Evolutionary conservation across 2,113 vertebrate genomes (phyloP), one percentile per base, ranked within the genome.

Genomic region (Gymnocephalus cernua): DNA sequence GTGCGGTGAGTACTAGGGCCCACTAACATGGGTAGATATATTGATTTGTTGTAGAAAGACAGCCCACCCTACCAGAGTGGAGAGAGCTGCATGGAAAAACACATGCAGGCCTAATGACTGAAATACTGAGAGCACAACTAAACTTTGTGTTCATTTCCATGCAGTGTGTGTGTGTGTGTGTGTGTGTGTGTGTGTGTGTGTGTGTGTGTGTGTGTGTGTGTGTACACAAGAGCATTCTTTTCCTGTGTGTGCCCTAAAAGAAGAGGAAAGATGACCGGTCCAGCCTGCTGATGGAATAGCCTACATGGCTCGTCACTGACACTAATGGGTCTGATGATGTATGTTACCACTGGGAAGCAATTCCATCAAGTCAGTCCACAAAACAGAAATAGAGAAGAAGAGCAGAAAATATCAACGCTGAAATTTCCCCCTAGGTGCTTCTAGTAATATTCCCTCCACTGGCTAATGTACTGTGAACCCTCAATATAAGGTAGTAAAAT

Each of bases 31-130:
- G 41, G 67, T 83, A 94, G 86, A 92, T 54, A 63, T 93, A 96
- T 96, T 90, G 97, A 97, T 97, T 93, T 94, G 92, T 86, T 79
- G 82, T 77, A 45, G 67, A 76, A 83, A 89, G 92, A 67, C 74
- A 77, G 78, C 81, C 89, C 80, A 86, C 67, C 0, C 70, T 73
- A 77, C 21, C 79, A 86, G 79, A 93, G 87, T 79, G 1, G 12
- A 91, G 12, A 91, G 83, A 80, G 91, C 6, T 72, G 73, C 80
- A 81, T 56, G 76, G 81, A 84, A 89, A 90, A 84, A 87, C 74
- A 86, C 38, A 73, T 74, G 47, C n/a, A 21, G 7, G 53, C 70
- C 41, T 16, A 15, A 71, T 68, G 69, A 66, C 57, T 74, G 50
- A 23, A 69, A 69, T 25, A 45, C 73, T 6, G 25, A 66, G 1